phyloP scores from a whole-genome alignment of 2,113 vertebrate species.

The Hoplias malabaricus region DNA sequence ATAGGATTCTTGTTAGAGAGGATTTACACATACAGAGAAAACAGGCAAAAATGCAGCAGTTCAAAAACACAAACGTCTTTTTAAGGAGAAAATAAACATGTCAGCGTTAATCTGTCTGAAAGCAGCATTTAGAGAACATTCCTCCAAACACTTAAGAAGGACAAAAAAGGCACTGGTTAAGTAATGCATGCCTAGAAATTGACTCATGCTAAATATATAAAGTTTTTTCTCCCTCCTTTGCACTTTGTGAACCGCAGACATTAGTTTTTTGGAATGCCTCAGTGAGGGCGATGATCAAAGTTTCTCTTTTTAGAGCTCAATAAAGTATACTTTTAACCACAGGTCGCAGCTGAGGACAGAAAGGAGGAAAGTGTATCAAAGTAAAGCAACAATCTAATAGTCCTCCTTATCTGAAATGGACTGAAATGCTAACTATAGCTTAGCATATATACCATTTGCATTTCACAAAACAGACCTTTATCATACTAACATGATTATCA shows the following conservation, averaged over 20 bases:
- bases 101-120: conserved; percentile 67
- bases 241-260: conserved; percentile 35
- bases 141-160: conserved; percentile 48
- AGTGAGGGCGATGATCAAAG: not conserved
- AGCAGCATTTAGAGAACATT: conserved; percentile 61
- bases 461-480: no score
- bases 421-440: no score
- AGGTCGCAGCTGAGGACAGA: not conserved
- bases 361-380: not conserved
- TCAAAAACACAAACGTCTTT: conserved; percentile 60
- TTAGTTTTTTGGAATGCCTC: not conserved
- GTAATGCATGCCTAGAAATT: conserved; percentile 52
- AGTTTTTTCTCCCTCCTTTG: conserved; percentile 66
- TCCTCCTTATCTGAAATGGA: no score
- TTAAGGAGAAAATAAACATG: conserved; percentile 74
- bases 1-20: not conserved
- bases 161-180: conserved; percentile 50
- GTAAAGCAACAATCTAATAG: no score
- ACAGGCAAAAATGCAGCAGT: conserved; percentile 46
- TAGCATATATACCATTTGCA: no score
- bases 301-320: not conserved
- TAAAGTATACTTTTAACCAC: not conserved
- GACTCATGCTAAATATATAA: conserved; percentile 56
- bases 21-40: conserved; percentile 52
- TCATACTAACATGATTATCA: no score